Evolutionary conservation across 2,888 invertebrate species (phyloP), one percentile per base, ranked within the genome.

Genomic region (Caenorhabditis zanzibari): DNA sequence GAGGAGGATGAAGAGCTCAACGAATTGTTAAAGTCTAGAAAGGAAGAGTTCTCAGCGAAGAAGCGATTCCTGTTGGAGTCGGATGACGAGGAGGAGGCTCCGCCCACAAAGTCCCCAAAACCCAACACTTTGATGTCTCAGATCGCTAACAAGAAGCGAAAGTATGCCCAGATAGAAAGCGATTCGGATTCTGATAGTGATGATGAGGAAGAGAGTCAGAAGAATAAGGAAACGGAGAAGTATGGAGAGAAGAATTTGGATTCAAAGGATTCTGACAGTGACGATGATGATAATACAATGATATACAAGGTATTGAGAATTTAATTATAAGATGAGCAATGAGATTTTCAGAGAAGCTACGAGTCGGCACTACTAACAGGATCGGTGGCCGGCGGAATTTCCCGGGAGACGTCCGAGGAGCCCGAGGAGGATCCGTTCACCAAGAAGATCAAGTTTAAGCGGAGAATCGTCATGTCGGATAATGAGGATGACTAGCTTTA

Each of bases 81-180:
- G 9, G 86, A 86, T 64, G 84, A 86, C n/a, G 81, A 73, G 5
- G 54, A 54, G 12, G 68, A 19, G n/a, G 28, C n/a, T n/a, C n/a
- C 6, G 32, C 28, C 12, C 22, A 10, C 52, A n/a, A 47, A 28
- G 16, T 32, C 54, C 54, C 14, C 56, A 16, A 9, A 12, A 22
- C 2, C 12, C 7, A 66, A 71, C 28, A 73, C 84, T 9, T 47
- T 84, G 35, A 73, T 66, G 74, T 47, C 41, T 52, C 7, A 44
- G 12, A 74, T 84, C 44, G 28, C 35, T 4, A 73, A 61, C 19
- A 63, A 63, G 32, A 81, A 71, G 56, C 26, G 81, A 56, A 56
- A 63, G n/a, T 49, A 64, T 14, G 73, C 76, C 2, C 84, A 84
- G 19, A 24, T 76, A 52, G 80, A 66, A 35, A 72, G 72, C 59